Evolutionary conservation across 2,113 vertebrate genomes (phyloP), one percentile per base, ranked within the genome.

Genomic region (Cromileptes altivelis): DNA sequence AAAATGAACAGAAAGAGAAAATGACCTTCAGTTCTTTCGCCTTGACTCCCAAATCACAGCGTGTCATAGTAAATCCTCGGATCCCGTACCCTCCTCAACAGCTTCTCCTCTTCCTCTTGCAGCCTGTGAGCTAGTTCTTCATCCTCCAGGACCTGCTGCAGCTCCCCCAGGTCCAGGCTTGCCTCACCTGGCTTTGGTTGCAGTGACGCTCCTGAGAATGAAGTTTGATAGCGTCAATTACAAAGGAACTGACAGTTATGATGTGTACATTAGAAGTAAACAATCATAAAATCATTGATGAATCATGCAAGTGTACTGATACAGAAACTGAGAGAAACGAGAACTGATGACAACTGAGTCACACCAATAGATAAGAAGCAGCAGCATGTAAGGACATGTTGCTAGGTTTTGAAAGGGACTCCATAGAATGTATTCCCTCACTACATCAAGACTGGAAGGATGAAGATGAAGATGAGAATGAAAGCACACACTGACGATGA

Each of bases 81-180:
- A 18, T 58, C 14, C 7, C 55, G 64, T 71, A 93, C 94, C 82
- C 80, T 84, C 60, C 85, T 85, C n/a, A 82, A 27, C 27, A 85
- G 60, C n/a, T 52, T 85, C 37, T 92, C 86, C 55, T 95, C 93
- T 55, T 96, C 95, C 45, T 93, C 89, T 68, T 96, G 95, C 50
- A 95, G 85, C 65, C 79, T 88, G 5, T 84, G 83, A 40, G 95
- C 94, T 37, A 95, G 61, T 30, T 95, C 95, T 67, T 96, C 95
- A 70, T 96, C 95, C 77, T 76, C 55, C 9, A 94, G 82, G n/a
- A 96, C 94, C 80, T 96, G 95, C 55, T 92, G 85, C 78, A 94
- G 86, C 25, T 89, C 86, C 6, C 89, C 88, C 65, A 95, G 79
- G 15, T 94, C 84, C 47, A 95, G 85, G 15, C 90, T 78, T 0